Conservation (phyloP, 2,888 invertebrate species). For the Plebejus anna region DNA sequence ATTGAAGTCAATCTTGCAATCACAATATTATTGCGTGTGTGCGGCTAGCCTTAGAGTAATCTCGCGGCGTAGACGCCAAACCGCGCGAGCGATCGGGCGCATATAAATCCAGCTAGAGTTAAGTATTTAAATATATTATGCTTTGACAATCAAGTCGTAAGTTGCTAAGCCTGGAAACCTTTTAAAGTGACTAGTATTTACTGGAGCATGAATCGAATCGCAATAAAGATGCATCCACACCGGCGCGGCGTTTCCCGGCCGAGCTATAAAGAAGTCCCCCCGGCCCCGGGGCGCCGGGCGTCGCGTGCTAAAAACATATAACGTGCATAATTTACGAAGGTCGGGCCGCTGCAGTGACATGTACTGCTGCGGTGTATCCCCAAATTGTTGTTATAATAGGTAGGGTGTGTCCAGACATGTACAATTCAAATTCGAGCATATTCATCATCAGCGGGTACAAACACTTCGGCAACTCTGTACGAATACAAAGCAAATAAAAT, state of each 20-base stretch:
- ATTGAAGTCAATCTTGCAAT: too few species aligned
- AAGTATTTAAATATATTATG: neutral
- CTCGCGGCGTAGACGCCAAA: too few species aligned
- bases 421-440: neutral
- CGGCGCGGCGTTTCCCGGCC: neutral
- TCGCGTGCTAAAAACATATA: conserved; percentile 23
- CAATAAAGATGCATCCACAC: conserved; percentile 20
- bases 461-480: neutral
- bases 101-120: neutral
- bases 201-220: conserved; percentile 9
- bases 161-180: neutral
- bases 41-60: too few species aligned
- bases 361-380: conserved; percentile 15
- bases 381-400: conserved; percentile 22
- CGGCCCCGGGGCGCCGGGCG: neutral
- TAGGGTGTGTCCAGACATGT: neutral
- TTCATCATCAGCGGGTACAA: neutral
- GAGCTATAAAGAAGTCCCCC: neutral
- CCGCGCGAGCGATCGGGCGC: too few species aligned
- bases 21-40: too few species aligned
- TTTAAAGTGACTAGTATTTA: conserved; percentile 4
- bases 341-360: conserved; percentile 13
- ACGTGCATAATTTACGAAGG: conserved; percentile 25
- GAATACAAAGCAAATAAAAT: neutral
- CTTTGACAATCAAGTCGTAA: neutral